These are phyloP conservation scores for Spatulosminthurus flaviceps DNA, from an alignment of 2,888 invertebrate species.

Conservation along the genomic window DNA sequence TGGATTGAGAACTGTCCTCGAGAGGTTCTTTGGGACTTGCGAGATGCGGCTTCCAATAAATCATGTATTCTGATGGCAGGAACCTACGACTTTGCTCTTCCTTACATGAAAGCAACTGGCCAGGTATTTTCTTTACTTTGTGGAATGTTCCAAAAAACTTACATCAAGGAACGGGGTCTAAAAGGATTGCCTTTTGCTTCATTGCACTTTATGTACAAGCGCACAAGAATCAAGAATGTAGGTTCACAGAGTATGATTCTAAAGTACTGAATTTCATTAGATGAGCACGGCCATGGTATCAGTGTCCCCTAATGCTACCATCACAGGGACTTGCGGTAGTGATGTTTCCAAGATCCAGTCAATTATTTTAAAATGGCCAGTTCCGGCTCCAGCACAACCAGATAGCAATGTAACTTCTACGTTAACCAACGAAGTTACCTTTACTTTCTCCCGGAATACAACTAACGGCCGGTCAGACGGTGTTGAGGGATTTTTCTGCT, in stretches of 20 bases:
- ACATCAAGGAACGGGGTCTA: too few species aligned
- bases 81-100: constrained; percentile 28
- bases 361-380: constrained; percentile 39
- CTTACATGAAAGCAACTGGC: neutral
- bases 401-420: neutral
- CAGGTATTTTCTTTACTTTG: constrained; percentile 14
- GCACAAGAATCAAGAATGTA: too few species aligned
- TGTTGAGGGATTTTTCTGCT: constrained; percentile 39
- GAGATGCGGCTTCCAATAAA: constrained; percentile 22
- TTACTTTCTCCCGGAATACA: constrained; percentile 35
- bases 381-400: neutral
- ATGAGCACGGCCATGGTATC: neutral
- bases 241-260: too few species aligned
- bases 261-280: constrained; percentile 7
- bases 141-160: too few species aligned
- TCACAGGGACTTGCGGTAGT: constrained; percentile 36
- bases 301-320: constrained; percentile 20
- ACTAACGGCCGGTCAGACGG: constrained; percentile 3
- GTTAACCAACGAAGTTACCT: constrained; percentile 26
- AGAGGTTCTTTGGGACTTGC: constrained; percentile 33
- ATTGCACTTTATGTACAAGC: too few species aligned
- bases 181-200: too few species aligned
- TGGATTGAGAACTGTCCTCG: constrained; percentile 66
- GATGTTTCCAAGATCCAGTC: constrained; percentile 8
- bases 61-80: constrained; percentile 45